These are phyloP conservation scores for Nomada ruficornis DNA, from an alignment of 2,888 invertebrate genomes.

Conservation along the genomic window DNA sequence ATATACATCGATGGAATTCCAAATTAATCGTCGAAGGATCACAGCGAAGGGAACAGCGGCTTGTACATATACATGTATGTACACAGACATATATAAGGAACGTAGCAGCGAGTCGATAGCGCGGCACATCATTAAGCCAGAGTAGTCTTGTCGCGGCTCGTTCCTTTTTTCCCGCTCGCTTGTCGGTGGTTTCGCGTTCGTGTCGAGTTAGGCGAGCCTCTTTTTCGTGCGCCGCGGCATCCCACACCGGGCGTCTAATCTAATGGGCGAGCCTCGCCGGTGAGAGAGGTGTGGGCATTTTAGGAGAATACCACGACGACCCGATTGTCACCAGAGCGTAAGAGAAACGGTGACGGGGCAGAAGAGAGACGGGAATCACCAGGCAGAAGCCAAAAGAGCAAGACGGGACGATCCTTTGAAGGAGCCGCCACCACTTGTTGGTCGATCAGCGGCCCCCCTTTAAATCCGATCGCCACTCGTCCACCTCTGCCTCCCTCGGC, in stretches of 20 bases:
- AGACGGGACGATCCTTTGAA: slow-evolving; percentile 76
- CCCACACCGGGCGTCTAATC: slow-evolving; percentile 74
- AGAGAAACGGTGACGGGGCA: slow-evolving; percentile 16
- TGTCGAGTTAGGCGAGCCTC: slow-evolving; percentile 55
- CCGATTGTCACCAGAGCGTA: slow-evolving; percentile 62
- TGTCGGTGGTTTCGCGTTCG: slow-evolving; percentile 46
- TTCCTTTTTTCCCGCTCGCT: slow-evolving; percentile 64
- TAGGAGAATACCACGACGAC: slow-evolving; percentile 72
- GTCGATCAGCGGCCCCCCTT: slow-evolving; percentile 80
- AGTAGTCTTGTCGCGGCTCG: slow-evolving; percentile 78
- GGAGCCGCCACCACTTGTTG: slow-evolving; percentile 82
- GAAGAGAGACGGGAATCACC: slow-evolving; percentile 12
- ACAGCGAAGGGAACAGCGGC: slow-evolving; percentile 11
- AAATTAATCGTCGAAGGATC: slow-evolving; percentile 28
- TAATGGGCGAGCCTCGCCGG: slow-evolving; percentile 76
- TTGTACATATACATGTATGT: slow-evolving; percentile 23
- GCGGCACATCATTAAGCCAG: slow-evolving; percentile 81
- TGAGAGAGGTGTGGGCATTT: slow-evolving; percentile 74
- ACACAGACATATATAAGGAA: not conserved
- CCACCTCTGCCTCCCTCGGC: slow-evolving; percentile 41
- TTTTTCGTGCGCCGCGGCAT: slow-evolving; percentile 71
- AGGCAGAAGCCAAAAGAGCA: slow-evolving; percentile 59
- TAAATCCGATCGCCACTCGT: slow-evolving; percentile 80
- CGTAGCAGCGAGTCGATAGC: slow-evolving; percentile 67
- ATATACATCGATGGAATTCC: not conserved